Conservation (phyloP, 1,140 invertebrate species). For the Brachionus rubens region DNA sequence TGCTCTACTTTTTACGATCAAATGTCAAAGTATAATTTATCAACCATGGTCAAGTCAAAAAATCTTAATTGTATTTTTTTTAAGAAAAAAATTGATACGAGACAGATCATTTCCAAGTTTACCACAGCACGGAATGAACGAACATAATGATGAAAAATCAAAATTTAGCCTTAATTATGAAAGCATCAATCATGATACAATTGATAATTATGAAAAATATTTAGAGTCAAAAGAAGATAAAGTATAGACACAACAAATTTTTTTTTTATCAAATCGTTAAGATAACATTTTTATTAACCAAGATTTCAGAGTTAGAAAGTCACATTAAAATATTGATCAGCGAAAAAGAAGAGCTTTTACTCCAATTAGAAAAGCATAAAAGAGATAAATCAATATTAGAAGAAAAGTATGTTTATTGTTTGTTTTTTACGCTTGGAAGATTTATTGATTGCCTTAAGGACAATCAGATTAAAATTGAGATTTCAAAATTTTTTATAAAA, state of each 20-base stretch:
- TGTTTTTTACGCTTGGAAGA: too few relatives aligned
- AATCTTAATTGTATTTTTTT: background rate
- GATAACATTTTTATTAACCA: too few relatives aligned
- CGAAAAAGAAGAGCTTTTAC: background rate
- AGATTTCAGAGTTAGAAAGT: too few relatives aligned
- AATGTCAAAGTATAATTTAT: too few relatives aligned
- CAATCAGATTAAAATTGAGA: background rate
- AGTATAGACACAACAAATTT: background rate
- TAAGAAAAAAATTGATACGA: background rate
- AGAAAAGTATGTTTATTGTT: too few relatives aligned
- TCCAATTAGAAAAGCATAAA: background rate
- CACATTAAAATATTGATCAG: too few relatives aligned
- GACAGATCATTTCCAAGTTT: constrained; percentile 10
- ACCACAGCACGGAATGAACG: background rate
- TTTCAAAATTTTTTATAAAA: background rate
- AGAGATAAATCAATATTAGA: too few relatives aligned
- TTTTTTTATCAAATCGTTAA: background rate
- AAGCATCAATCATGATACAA: background rate
- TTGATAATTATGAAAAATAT: constrained; percentile 13
- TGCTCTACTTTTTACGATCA: background rate
- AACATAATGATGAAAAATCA: background rate
- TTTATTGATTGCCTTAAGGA: too few relatives aligned
- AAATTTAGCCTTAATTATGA: background rate
- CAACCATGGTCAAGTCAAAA: too few relatives aligned
- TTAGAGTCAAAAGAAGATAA: background rate